Evolutionary conservation across 2,888 invertebrate genomes (phyloP).

Genomic region (Mesochorus sp.): DNA sequence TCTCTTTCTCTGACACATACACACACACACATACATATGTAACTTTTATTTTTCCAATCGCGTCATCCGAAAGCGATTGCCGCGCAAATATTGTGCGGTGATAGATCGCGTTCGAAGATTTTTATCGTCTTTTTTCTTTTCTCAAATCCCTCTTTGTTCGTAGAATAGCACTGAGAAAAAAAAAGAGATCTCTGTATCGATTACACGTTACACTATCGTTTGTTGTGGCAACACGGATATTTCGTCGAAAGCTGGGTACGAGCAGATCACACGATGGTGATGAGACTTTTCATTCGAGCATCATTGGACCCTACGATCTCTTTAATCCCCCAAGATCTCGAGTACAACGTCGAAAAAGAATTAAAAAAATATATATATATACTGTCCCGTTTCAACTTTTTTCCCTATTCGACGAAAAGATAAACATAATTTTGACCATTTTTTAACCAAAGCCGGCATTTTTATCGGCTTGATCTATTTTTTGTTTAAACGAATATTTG

Average conservation of each 20-base stretch:
- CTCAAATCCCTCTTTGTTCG: not conserved
- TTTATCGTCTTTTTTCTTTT: conserved; percentile 7
- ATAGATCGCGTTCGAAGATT: not conserved
- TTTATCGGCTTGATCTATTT: not conserved
- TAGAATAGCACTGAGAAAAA: conserved; percentile 1
- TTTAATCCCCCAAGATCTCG: too few relatives aligned
- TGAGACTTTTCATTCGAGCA: conserved; percentile 41
- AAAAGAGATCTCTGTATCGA: conserved; percentile 56
- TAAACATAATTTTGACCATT: not conserved
- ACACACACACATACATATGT: not conserved
- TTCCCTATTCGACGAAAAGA: not conserved
- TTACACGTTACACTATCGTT: conserved; percentile 54
- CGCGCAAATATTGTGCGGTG: conserved; percentile 7
- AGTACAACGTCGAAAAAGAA: too few relatives aligned
- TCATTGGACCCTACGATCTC: not conserved
- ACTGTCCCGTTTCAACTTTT: not conserved
- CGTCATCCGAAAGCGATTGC: conserved; percentile 31
- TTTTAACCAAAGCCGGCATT: too few relatives aligned
- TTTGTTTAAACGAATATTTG: not conserved
- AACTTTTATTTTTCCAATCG: conserved; percentile 28
- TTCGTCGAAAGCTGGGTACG: conserved; percentile 41
- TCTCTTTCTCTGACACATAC: not conserved
- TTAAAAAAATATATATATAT: too few relatives aligned
- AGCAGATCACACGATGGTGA: too few relatives aligned
- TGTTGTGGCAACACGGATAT: conserved; percentile 54